These are phyloP conservation scores for Caenorhabditis angaria DNA, from an alignment of 2,888 invertebrate genomes.

Conservation along the genomic window DNA sequence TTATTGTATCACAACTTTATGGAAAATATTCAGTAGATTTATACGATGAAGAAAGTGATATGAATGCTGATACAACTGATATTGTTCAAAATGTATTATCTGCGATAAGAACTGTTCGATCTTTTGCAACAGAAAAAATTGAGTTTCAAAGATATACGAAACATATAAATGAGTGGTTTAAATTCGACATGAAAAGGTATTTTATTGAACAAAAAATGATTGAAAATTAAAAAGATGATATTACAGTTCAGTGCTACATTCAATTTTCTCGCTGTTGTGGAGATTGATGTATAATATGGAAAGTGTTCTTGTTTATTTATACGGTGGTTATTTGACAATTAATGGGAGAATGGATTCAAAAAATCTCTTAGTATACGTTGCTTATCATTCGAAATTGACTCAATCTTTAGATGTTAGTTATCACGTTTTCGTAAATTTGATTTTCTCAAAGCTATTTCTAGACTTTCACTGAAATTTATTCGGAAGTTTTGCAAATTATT, in stretches of 20 bases:
- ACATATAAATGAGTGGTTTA: slow-evolving; percentile 34
- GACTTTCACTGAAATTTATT: slow-evolving; percentile 72
- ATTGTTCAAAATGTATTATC: slow-evolving; percentile 38
- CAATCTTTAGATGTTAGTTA: slow-evolving; percentile 29
- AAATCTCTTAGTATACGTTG: slow-evolving; percentile 24
- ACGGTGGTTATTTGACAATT: slow-evolving; percentile 39
- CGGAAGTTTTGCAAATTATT: slow-evolving; percentile 73
- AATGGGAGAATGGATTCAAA: slow-evolving; percentile 36
- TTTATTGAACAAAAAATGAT: neutral
- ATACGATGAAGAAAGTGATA: slow-evolving; percentile 33
- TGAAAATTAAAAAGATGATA: neutral
- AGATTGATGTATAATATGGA: slow-evolving; percentile 33
- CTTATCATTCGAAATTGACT: slow-evolving; percentile 37
- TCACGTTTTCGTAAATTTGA: no score
- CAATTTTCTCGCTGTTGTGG: slow-evolving; percentile 33
- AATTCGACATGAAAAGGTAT: slow-evolving; percentile 31
- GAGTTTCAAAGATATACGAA: slow-evolving; percentile 22
- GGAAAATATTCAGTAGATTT: slow-evolving; percentile 27
- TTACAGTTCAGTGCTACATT: slow-evolving; percentile 18
- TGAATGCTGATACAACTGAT: slow-evolving; percentile 31
- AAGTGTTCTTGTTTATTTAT: slow-evolving; percentile 31
- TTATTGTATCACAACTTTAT: slow-evolving; percentile 26
- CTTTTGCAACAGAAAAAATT: slow-evolving; percentile 30
- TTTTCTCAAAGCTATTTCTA: no score
- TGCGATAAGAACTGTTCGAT: slow-evolving; percentile 37